Evolutionary conservation across 2,113 vertebrate genomes (phyloP).

Genomic region (Microcebus tavaratra): DNA sequence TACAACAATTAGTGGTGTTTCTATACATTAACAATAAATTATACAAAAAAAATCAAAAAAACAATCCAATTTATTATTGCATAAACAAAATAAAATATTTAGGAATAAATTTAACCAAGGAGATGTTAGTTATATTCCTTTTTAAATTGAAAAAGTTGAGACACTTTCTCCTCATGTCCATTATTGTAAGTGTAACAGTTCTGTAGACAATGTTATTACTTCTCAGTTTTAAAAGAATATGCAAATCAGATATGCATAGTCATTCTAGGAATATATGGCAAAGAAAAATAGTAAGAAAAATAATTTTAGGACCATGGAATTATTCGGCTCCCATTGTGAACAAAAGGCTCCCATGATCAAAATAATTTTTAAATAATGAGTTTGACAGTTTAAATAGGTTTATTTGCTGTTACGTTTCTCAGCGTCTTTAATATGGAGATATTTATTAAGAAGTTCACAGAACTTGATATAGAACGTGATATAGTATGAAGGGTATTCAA

Average conservation of each 20-base stretch:
- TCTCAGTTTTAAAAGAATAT: not conserved
- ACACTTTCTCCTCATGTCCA: not conserved
- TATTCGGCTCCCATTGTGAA: not conserved
- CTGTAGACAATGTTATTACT: not conserved
- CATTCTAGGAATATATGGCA: not conserved
- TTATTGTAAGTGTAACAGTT: not conserved
- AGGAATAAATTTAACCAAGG: not conserved
- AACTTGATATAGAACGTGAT: not conserved
- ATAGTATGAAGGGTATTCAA: not conserved
- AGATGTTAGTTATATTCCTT: not conserved
- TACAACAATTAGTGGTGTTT: not conserved
- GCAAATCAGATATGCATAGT: not conserved
- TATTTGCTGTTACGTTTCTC: not conserved
- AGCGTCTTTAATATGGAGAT: not conserved
- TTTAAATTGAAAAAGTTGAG: not conserved
- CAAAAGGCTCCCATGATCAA: not conserved
- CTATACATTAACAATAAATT: not conserved
- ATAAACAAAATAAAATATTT: not conserved
- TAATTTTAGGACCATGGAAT: not conserved
- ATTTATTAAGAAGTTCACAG: not conserved
- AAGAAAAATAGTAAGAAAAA: not conserved
- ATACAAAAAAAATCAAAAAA: not conserved
- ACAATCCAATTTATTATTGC: not conserved
- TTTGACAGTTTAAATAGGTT: not conserved
- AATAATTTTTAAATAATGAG: not conserved